Conservation (phyloP, 2,113 vertebrate species). For the Stigmatopora nigra region DNA sequence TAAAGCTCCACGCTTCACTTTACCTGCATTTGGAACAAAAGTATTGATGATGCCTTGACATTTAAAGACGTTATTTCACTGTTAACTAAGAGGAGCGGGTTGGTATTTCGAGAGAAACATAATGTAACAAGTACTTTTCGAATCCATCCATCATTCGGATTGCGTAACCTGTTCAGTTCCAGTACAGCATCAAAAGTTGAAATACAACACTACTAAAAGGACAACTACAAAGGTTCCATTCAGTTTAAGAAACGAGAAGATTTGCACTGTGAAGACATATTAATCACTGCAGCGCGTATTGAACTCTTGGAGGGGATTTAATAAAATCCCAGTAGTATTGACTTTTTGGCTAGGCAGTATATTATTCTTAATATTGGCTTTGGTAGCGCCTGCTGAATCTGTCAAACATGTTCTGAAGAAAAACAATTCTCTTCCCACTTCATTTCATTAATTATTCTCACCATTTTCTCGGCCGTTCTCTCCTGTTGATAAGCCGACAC, state of each 20-base stretch:
- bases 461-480: slow-evolving; percentile 78
- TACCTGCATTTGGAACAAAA: slow-evolving; percentile 62
- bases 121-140: neutral
- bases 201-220: neutral
- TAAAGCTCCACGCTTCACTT: slow-evolving; percentile 82
- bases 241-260: neutral
- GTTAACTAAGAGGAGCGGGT: neutral
- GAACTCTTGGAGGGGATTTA: neutral
- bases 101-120: too few relatives aligned
- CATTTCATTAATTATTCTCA: slow-evolving; percentile 44
- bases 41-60: neutral
- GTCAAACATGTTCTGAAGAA: neutral
- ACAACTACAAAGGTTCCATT: neutral
- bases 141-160: neutral
- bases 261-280: neutral
- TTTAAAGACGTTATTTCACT: neutral
- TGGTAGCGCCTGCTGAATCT: neutral
- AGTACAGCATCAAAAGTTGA: neutral
- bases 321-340: neutral
- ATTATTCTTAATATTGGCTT: neutral
- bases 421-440: slow-evolving; percentile 1
- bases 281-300: neutral
- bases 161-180: neutral
- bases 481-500: slow-evolving; percentile 63
- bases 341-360: neutral